Evolutionary conservation across 2,113 vertebrate genomes (phyloP), one percentile per base, ranked within the genome.

Genomic region (Clarias gariepinus): DNA sequence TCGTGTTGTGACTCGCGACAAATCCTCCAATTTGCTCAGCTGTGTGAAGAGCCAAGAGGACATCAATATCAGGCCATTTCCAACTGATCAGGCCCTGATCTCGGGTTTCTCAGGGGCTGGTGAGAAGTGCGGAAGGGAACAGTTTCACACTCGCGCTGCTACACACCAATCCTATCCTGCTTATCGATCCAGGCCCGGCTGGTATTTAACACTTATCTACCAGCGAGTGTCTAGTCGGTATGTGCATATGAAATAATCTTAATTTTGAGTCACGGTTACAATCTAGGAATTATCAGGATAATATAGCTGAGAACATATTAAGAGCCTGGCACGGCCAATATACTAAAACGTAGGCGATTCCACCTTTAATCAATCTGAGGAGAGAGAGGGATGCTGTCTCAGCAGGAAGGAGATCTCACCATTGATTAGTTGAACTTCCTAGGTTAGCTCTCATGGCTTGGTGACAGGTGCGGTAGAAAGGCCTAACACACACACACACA

Each of bases 11-110:
- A 96, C 95, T 97, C 94, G 93, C 96, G 95, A 96, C 96, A 97
- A 96, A 95, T 94, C 94, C 96, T 97, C 96, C 97, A 98, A 98
- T 98, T 98, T 98, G 96, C 95, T 97, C 92, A 94, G 91, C 94
- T 94, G 95, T 94, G 96, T 96, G 94, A 96, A 96, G 94, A 96
- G 93, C 94, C 92, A 93, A 95, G 95, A 96, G 95, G 93, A 92
- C 95, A 95, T 94, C 95, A 94, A 95, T 94, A 95, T 95, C 93
- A 94, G 92, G 94, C 94, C 93, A 89, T 94, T 94, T 94, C 93
- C 95, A 94, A 95, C 95, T 96, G 94, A 95, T 94, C 95, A 95
- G 96, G 93, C 87, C 92, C 93, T 52, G 0, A 92, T 88, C 58
- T 97, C 87, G 3, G 89, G 93, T 96, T 95, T 96, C 96, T 69